phyloP scores from a whole-genome alignment of 1,140 invertebrate species.

The Tribolium castaneum region DNA sequence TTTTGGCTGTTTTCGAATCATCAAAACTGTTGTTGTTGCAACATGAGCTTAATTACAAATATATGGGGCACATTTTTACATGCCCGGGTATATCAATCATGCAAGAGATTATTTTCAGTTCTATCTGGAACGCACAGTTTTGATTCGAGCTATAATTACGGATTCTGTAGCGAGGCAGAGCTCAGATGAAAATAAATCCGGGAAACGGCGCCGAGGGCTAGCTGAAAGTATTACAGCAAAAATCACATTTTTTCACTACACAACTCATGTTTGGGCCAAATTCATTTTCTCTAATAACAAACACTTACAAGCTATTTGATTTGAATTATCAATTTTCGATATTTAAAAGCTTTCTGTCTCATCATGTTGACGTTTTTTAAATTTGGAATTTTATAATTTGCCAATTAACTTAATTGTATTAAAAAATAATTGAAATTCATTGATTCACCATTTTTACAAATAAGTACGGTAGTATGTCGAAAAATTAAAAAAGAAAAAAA shows the following conservation, averaged over 20 bases:
- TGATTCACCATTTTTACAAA: no score
- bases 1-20: conserved; percentile 1
- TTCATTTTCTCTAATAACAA: no score
- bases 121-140: not conserved
- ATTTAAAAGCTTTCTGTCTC: no score
- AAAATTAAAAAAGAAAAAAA: no score
- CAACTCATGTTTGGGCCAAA: no score
- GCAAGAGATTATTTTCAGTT: not conserved
- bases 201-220: not conserved
- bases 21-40: conserved; percentile 29
- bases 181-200: not conserved
- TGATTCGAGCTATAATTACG: conserved; percentile 1
- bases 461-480: no score
- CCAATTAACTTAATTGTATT: no score
- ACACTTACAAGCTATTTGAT: no score
- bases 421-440: no score
- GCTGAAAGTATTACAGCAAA: not conserved
- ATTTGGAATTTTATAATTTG: no score
- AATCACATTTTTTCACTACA: not conserved
- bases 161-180: not conserved
- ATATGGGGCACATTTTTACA: conserved; percentile 24
- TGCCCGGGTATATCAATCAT: conserved; percentile 7
- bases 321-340: no score
- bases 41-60: not conserved
- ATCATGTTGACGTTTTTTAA: no score